Percentiles rank a stretch among this genome's conserved stretches.
These are phyloP conservation scores for Falco biarmicus DNA, from an alignment of 2,797 vertebrate genomes.

Conservation along the genomic window DNA sequence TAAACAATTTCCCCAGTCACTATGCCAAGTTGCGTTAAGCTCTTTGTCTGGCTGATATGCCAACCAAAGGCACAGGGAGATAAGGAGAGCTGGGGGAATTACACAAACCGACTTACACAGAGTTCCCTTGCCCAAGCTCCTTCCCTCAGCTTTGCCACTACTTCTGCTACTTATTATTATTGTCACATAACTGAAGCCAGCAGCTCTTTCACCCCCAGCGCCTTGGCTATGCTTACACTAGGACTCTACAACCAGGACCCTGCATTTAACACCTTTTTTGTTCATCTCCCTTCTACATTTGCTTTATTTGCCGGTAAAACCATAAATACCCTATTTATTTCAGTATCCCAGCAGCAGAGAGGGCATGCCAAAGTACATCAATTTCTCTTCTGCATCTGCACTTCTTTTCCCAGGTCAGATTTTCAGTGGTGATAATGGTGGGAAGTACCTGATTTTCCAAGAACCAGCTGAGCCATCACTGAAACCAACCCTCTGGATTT, in stretches of 20 bases:
- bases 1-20: constrained; percentile 38
- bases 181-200: neutral
- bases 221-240: neutral
- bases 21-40: constrained; percentile 58
- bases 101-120: neutral
- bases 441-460: neutral
- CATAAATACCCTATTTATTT: neutral
- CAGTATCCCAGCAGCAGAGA: neutral
- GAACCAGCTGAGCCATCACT: neutral
- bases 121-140: neutral
- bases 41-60: constrained; percentile 71
- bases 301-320: neutral
- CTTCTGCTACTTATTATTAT: neutral
- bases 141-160: neutral
- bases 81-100: constrained; percentile 72
- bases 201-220: neutral
- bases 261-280: neutral
- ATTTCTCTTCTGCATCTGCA: neutral
- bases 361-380: fast-evolving
- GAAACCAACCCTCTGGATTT: neutral
- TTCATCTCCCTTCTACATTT: neutral
- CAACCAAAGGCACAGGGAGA: constrained; percentile 66
- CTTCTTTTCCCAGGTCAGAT: neutral
- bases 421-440: neutral
- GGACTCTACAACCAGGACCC: neutral